Conservation (phyloP, 2,113 vertebrate genomes). For the Vidua macroura region DNA sequence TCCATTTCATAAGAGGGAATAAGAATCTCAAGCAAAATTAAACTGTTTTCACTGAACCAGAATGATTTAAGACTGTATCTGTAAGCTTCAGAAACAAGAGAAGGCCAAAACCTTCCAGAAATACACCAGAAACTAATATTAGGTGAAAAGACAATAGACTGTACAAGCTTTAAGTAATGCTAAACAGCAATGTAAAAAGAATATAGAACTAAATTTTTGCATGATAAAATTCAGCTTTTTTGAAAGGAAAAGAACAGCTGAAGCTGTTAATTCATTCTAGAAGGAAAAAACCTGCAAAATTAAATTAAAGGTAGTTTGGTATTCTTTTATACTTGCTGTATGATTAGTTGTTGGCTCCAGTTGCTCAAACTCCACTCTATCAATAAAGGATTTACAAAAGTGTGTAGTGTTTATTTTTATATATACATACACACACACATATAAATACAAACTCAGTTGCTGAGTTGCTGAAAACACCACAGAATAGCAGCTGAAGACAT, state of each 20-base stretch:
- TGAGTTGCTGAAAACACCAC: not conserved
- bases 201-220: not conserved
- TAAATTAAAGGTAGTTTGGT: not conserved
- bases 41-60: not conserved
- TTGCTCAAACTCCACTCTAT: not conserved
- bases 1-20: not conserved
- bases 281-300: not conserved
- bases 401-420: not conserved
- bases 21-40: not conserved
- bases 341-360: not conserved
- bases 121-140: not conserved
- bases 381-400: not conserved
- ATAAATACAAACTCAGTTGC: not conserved
- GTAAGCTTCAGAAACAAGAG: not conserved
- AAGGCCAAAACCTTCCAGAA: not conserved
- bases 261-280: not conserved
- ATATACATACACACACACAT: accelerated
- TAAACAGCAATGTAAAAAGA: not conserved
- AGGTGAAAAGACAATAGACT: not conserved
- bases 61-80: not conserved
- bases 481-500: not conserved
- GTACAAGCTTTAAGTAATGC: not conserved
- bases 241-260: not conserved
- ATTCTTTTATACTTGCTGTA: not conserved
- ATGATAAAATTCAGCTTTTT: not conserved